Evolutionary conservation across 2,888 invertebrate species (phyloP).

Genomic region (Noctua comes): DNA sequence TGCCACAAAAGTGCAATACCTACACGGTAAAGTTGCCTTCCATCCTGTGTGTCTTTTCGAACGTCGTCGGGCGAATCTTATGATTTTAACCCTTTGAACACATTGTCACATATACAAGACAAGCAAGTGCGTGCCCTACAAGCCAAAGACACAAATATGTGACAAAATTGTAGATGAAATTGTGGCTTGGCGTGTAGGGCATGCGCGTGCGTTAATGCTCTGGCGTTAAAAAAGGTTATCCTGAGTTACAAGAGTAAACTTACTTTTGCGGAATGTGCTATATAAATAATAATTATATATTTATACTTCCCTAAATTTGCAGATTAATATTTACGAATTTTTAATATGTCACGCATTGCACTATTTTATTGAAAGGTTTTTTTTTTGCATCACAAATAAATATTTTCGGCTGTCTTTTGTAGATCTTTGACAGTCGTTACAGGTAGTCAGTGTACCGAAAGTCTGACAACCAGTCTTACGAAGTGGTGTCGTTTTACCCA

Average conservation of each 20-base stretch:
- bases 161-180: no score
- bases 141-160: no score
- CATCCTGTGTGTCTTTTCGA: no score
- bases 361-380: not conserved
- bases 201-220: no score
- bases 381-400: not conserved
- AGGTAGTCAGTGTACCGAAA: no score
- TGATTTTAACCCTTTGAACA: not conserved
- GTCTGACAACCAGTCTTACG: not conserved
- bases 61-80: not conserved
- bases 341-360: not conserved
- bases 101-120: no score
- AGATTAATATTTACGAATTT: not conserved
- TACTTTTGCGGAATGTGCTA: not conserved
- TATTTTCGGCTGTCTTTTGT: not conserved
- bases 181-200: no score
- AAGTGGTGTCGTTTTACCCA: no score
- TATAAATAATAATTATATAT: not conserved
- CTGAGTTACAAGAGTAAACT: not conserved
- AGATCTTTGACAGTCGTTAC: no score
- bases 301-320: not conserved
- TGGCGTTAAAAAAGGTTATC: not conserved
- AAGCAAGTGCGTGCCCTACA: no score
- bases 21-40: no score
- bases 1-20: no score